phyloP scores from a whole-genome alignment of 2,113 vertebrate species.

The Pachycephala philippinensis region DNA sequence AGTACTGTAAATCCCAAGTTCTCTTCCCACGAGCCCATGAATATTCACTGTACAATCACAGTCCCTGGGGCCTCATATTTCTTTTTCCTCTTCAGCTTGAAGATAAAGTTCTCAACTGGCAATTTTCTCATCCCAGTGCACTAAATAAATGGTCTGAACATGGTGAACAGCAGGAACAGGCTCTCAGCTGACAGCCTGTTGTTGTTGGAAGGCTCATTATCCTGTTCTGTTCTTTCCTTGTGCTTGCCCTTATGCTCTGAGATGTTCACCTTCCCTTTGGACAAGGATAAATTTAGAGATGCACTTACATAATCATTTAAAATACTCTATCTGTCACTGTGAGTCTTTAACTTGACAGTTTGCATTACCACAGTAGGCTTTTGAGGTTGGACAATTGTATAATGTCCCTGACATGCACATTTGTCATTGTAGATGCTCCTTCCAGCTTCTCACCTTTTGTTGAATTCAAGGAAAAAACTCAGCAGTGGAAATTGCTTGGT shows the following conservation, averaged over 20 bases:
- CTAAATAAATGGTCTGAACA: slow-evolving; percentile 88
- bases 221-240: background rate
- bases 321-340: background rate
- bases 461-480: slow-evolving; percentile 88
- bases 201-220: background rate
- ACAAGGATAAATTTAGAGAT: background rate
- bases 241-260: background rate
- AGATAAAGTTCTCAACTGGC: slow-evolving; percentile 88
- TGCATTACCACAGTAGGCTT: background rate
- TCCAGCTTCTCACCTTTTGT: slow-evolving; percentile 90
- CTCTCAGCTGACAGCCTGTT: background rate
- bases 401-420: background rate
- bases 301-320: background rate
- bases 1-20: background rate
- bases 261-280: background rate
- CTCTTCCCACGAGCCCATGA: background rate
- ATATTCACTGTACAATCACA: background rate
- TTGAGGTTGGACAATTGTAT: background rate
- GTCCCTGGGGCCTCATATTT: background rate
- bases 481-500: slow-evolving; percentile 96
- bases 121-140: slow-evolving; percentile 84
- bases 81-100: slow-evolving; percentile 77
- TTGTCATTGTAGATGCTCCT: slow-evolving; percentile 73
- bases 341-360: background rate
- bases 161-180: background rate